These are phyloP conservation scores for Bombus impatiens DNA, from an alignment of 1,140 invertebrate species.

Conservation along the genomic window DNA sequence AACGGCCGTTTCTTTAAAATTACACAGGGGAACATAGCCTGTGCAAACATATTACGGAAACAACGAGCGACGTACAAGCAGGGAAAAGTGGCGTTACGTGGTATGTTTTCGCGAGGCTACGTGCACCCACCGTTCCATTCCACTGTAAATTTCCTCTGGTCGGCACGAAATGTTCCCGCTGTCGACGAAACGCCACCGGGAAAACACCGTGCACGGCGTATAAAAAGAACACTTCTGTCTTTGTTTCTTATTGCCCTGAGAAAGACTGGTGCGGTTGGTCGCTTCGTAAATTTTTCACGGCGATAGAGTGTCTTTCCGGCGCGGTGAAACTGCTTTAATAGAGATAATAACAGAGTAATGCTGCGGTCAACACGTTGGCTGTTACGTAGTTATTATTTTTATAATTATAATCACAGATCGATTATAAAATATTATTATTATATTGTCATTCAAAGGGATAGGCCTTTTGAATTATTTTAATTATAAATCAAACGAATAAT, in stretches of 20 bases:
- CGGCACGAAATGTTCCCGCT: neutral
- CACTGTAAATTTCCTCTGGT: slow-evolving; percentile 7
- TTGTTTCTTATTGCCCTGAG: neutral
- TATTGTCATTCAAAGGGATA: no score
- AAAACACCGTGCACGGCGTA: neutral
- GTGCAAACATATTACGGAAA: slow-evolving; percentile 9
- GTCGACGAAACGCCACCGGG: neutral
- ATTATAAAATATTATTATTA: no score
- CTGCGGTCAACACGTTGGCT: no score
- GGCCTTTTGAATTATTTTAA: no score
- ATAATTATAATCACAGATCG: no score
- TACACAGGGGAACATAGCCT: neutral
- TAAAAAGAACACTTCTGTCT: neutral
- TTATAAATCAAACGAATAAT: no score
- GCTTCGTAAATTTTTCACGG: neutral
- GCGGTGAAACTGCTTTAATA: no score
- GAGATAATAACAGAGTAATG: no score
- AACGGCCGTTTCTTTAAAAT: neutral
- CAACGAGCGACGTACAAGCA: neutral
- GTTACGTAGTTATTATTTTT: no score
- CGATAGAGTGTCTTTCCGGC: neutral
- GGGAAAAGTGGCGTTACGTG: neutral
- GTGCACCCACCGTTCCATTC: neutral
- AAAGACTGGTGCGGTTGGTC: neutral
- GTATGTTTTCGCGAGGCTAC: slow-evolving; percentile 6